These are phyloP conservation scores for Plecturocebus donacophilus DNA, from an alignment of 2,113 vertebrate genomes.

Conservation along the genomic window DNA sequence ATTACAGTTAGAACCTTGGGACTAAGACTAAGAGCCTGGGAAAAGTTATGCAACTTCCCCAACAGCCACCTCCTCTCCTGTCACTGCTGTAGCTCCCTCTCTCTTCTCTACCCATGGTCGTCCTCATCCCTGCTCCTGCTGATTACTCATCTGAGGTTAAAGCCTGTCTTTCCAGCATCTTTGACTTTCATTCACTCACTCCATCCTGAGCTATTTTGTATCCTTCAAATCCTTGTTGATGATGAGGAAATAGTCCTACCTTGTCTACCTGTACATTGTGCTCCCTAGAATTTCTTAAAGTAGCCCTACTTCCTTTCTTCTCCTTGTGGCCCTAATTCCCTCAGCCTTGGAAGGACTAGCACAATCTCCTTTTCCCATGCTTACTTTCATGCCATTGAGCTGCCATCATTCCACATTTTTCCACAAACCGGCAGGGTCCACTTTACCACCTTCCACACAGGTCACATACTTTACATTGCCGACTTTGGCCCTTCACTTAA, in stretches of 20 bases:
- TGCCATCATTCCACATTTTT: background rate
- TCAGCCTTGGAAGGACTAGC: background rate
- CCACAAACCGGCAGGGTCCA: background rate
- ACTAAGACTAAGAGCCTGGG: background rate
- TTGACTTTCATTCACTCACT: background rate
- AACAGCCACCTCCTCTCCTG: background rate
- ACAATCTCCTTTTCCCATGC: background rate
- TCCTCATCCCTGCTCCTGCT: background rate
- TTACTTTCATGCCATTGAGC: background rate
- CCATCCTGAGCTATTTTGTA: background rate
- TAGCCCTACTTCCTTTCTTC: background rate
- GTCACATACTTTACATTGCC: background rate
- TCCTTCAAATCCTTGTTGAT: background rate
- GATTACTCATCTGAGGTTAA: background rate
- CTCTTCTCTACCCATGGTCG: background rate
- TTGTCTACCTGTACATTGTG: background rate
- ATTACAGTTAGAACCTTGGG: background rate
- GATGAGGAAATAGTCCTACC: background rate
- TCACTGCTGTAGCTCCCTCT: background rate
- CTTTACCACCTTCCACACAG: background rate
- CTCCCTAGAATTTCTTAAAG: background rate
- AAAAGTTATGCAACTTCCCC: background rate
- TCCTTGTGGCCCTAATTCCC: background rate
- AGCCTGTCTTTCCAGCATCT: background rate
- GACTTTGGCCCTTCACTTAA: background rate